Percentiles rank a stretch among this genome's conserved stretches.
Evolutionary conservation across 2,797 vertebrate species (phyloP).

Genomic region (Hydrophis major): DNA sequence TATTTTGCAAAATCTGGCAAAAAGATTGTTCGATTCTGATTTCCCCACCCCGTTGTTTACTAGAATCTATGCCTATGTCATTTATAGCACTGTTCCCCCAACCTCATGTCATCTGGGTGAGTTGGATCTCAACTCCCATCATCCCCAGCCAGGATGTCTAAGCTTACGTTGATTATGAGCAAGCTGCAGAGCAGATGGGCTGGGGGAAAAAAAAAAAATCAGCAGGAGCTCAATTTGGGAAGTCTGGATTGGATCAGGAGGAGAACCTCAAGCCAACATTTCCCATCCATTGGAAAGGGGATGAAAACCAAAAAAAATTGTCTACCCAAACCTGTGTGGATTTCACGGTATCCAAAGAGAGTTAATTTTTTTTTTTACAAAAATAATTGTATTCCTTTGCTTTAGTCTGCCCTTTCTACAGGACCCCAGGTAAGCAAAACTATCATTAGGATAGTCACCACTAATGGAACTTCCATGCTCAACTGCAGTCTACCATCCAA

Average conservation of each 20-base stretch:
- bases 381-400: neutral
- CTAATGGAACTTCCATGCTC: neutral
- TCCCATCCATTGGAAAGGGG: neutral
- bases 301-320: neutral
- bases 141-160: neutral
- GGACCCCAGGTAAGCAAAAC: neutral
- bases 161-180: neutral
- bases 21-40: neutral
- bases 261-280: neutral
- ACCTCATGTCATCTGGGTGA: neutral
- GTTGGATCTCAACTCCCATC: neutral
- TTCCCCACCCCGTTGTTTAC: neutral
- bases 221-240: neutral
- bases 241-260: neutral
- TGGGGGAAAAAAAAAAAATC: no score
- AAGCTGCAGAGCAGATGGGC: neutral
- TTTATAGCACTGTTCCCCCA: neutral
- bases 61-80: neutral
- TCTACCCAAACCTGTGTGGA: neutral
- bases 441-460: neutral
- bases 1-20: neutral
- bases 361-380: neutral
- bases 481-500: neutral
- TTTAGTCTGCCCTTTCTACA: neutral
- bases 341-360: neutral